A percentile compares a stretch with the other conserved stretches of the same genome.
Conservation (phyloP, 2,113 vertebrate genomes). For the Baryphthengus martii region DNA sequence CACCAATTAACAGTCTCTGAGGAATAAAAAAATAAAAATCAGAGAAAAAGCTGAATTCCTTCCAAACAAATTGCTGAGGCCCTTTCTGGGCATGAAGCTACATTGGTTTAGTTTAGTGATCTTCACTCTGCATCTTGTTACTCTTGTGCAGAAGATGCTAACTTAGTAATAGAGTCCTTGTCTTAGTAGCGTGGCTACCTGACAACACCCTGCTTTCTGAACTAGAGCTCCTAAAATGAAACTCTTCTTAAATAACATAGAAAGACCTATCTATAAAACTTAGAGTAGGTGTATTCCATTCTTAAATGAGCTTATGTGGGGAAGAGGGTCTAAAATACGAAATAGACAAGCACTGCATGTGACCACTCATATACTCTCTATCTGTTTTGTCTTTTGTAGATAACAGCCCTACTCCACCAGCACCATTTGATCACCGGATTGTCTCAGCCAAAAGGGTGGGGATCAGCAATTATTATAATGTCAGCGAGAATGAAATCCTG, state of each 20-base stretch:
- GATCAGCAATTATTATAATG: constrained; percentile 82
- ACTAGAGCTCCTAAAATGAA: not conserved
- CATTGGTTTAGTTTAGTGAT: not conserved
- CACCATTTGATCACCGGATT: constrained; percentile 92
- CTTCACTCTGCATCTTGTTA: not conserved
- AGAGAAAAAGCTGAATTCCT: not conserved
- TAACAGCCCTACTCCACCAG: constrained; percentile 75
- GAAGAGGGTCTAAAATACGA: not conserved
- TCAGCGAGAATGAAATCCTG: constrained; percentile 85
- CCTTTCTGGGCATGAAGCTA: not conserved
- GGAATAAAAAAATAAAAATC: not conserved
- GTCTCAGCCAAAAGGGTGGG: constrained; percentile 85
- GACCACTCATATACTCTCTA: not conserved
- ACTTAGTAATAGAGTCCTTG: not conserved
- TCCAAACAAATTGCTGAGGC: not conserved
- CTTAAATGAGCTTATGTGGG: not conserved
- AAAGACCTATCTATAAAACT: not conserved
- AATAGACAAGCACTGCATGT: not conserved
- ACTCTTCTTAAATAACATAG: not conserved
- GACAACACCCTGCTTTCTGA: not conserved
- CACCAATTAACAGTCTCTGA: not conserved
- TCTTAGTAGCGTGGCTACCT: not conserved
- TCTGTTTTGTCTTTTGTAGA: constrained; percentile 70
- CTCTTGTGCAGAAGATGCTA: not conserved
- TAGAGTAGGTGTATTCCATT: not conserved